A percentile compares a stretch with the other conserved stretches of the same genome.
These are phyloP conservation scores for Ascaphus truei DNA, from an alignment of 2,113 vertebrate species.

Conservation along the genomic window DNA sequence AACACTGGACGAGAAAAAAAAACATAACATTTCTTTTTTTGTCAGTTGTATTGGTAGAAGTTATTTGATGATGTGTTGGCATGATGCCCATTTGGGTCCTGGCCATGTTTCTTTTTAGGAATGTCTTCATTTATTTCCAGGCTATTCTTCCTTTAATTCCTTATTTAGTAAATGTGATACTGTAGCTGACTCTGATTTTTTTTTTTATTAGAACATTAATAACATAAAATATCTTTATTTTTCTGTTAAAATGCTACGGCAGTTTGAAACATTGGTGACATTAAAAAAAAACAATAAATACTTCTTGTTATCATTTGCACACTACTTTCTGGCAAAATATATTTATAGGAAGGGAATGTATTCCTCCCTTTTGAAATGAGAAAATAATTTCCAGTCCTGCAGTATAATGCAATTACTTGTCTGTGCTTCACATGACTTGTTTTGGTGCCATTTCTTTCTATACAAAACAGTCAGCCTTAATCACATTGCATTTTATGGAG, in stretches of 20 bases:
- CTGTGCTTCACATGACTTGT: neutral
- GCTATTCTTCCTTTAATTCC: constrained; percentile 9
- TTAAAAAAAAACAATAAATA: neutral
- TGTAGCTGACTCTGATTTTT: neutral
- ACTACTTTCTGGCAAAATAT: neutral
- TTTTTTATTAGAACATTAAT: neutral
- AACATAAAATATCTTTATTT: neutral
- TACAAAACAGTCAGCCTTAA: neutral
- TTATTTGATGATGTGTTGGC: constrained; percentile 21
- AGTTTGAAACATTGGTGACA: neutral
- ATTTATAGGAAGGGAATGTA: neutral
- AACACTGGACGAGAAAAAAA: constrained; percentile 9
- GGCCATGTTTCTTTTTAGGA: constrained; percentile 21
- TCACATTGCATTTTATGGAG: neutral
- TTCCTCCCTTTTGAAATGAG: neutral
- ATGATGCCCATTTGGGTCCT: neutral
- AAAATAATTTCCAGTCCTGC: neutral
- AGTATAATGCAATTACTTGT: neutral
- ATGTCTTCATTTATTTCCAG: constrained; percentile 5
- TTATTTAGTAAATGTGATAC: constrained; percentile 6
- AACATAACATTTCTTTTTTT: constrained; percentile 29
- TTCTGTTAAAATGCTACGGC: neutral
- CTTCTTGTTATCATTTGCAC: neutral
- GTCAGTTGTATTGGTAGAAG: constrained; percentile 1
- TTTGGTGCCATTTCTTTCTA: neutral